Base-by-base conservation (phyloP, 1,140 invertebrate genomes). In the Panagrolaimus sp. region DNA sequence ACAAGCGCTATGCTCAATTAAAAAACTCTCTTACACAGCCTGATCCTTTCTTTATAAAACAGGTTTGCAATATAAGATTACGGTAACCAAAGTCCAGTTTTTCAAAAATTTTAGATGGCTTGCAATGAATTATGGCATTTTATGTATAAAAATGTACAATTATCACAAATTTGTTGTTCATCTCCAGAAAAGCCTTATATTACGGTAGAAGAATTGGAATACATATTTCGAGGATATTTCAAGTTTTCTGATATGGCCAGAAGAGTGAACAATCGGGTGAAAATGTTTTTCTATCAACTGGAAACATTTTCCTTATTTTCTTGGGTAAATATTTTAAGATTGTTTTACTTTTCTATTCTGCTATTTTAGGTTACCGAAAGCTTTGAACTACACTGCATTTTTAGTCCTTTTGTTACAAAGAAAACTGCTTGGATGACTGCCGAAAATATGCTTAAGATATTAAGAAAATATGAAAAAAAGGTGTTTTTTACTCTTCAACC, bases 171-270 rank as follows among this genome's bases (percentile, higher is more conserved):
- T 27, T 76, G 74, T 38, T 76, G 74, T 65, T 74, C 76, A 14
- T 72, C 75, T n/a, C 74, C 74, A 2, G 48, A 78, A 42, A 73
- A 74, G 14, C 74, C 74, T 16, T 76, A 48, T 27, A 76, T 76
- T 43, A 63, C 75, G 7, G n/a, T 42, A 20, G 62, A 65, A 25
- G 74, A 76, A 25, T 73, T 75, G 42, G 51, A 23, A 42, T 27
- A 27, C 1, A 45, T 76, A 9, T 78, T 79, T 48, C 51, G 66
- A 45, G 76, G 67, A 16, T 76, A 76, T 47, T 74, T 77, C 20
- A 66, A 74, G 27, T 46, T 76, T 38, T 53, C 68, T 9, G 67
- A 76, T 53, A 45, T 78, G 61, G 23, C 20, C 76, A 9, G 11
- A 45, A 23, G 42, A 20, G 44, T 53, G 25, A 20, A 69, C 47